These are phyloP conservation scores for Mormyrus hasselquistii DNA, from an alignment of 2,797 vertebrate species.

Conservation along the genomic window DNA sequence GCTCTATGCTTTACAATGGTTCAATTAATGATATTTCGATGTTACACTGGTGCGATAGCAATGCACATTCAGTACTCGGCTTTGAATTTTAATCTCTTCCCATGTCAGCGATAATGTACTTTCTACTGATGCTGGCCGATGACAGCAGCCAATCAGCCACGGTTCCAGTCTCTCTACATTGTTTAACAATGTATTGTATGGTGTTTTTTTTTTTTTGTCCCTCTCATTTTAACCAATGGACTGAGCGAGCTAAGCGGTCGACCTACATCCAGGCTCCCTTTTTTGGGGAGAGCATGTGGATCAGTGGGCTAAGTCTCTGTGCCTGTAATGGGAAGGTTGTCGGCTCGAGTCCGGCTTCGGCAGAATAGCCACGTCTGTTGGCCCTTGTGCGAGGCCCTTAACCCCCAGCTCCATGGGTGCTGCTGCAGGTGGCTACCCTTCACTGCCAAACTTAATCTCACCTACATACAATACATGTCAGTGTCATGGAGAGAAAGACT, in stretches of 20 bases:
- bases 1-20: not conserved
- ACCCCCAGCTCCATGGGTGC: not conserved
- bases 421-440: not conserved
- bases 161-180: not conserved
- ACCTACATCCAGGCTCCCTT: not conserved
- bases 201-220: not conserved
- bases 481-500: not conserved
- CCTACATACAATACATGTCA: not conserved
- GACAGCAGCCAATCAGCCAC: not conserved
- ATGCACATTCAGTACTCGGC: not conserved
- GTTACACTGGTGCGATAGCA: not conserved
- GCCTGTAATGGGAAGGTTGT: not conserved
- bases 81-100: not conserved
- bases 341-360: not conserved
- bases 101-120: not conserved
- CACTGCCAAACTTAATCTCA: not conserved
- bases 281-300: not conserved
- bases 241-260: not conserved
- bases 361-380: not conserved
- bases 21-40: not conserved
- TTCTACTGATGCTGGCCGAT: not conserved
- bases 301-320: not conserved
- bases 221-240: not conserved
- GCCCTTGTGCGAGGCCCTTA: not conserved
- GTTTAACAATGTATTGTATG: not conserved